Conservation (phyloP, 1,140 invertebrate species). For the Cryptotermes secundus region DNA sequence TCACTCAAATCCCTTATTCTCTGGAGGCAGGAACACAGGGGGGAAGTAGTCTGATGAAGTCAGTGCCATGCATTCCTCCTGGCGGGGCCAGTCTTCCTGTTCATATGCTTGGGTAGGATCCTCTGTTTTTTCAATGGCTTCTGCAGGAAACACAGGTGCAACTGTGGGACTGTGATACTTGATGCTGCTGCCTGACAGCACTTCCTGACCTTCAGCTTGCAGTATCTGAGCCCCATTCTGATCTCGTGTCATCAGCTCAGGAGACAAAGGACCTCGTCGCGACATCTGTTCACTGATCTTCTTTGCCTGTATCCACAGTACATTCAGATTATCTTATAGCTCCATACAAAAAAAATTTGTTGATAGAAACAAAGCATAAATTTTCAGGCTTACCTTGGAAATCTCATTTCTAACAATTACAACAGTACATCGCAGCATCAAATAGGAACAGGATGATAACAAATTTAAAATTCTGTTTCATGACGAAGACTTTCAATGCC, state of each 20-base stretch:
- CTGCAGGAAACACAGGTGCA: not conserved
- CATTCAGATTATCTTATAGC: too few species aligned
- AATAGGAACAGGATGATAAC: too few species aligned
- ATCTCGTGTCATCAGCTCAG: not conserved
- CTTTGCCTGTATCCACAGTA: constrained; percentile 34
- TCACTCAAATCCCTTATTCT: constrained; percentile 76
- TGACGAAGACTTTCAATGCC: too few species aligned
- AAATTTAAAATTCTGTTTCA: too few species aligned
- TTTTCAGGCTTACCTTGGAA: too few species aligned
- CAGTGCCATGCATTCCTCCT: constrained; percentile 22
- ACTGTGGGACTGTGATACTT: not conserved
- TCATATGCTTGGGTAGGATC: not conserved
- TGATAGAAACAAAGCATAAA: too few species aligned
- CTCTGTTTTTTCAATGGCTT: not conserved
- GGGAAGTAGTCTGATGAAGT: constrained; percentile 10
- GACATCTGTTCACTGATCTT: constrained; percentile 40
- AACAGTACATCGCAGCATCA: too few species aligned
- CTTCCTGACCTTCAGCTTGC: not conserved
- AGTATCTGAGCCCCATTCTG: not conserved
- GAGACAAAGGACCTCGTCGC: constrained; percentile 11
- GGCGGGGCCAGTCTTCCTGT: not conserved
- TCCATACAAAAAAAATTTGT: too few species aligned
- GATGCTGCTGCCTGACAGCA: not conserved
- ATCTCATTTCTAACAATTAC: too few species aligned
- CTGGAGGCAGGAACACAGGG: constrained; percentile 64